Evolutionary conservation across 2,113 vertebrate genomes (phyloP), one percentile per base, ranked within the genome.

Genomic region (Hippolais icterina): DNA sequence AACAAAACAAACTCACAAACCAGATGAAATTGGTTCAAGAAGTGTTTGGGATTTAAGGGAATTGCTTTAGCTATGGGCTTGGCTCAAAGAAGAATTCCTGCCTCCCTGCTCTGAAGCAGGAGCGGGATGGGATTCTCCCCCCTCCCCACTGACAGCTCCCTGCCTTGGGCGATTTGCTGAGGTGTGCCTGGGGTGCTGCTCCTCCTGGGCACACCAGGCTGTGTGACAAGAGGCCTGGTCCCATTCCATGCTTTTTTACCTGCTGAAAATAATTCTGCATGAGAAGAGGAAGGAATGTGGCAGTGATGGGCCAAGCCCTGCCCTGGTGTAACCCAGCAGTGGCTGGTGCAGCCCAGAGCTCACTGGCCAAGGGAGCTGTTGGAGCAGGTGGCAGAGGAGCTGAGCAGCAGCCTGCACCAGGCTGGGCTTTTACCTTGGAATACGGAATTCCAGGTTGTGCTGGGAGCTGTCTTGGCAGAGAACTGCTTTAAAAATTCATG

Each of bases 401-500:
- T 27, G 77, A 46, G 42, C 5, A 35, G 57, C 8, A n/a, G 66
- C 23, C 27, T 29, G 12, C 52, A 4, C 52, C 5, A 27, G 70
- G 9, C 66, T 56, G 65, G 66, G 54, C 83, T 75, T 72, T n/a
- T 35, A 57, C 63, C 63, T n/a, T 25, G 64, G 54, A 89, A 88
- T 14, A 16, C 2, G 28, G 75, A 66, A 91, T 87, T 68, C 49
- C 74, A 71, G 27, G 13, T 15, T 15, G 92, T 33, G 53, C 60
- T 35, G 72, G 88, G 90, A 92, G 94, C 88, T 81, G 25, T 47
- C 80, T 53, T 21, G 59, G 80, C 57, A 33, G 37, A 85, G 91
- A 44, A 63, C 37, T 27, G 90, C 94, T 91, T 96, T 94, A 96
- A 93, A 96, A 96, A 95, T 95, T 75, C 42, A 92, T 96, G 68